Evolutionary conservation across 92 coral and sea anemone genomes (phyloP), one percentile per base, ranked within the genome.

Genomic region (Virgularia gustaviana): DNA sequence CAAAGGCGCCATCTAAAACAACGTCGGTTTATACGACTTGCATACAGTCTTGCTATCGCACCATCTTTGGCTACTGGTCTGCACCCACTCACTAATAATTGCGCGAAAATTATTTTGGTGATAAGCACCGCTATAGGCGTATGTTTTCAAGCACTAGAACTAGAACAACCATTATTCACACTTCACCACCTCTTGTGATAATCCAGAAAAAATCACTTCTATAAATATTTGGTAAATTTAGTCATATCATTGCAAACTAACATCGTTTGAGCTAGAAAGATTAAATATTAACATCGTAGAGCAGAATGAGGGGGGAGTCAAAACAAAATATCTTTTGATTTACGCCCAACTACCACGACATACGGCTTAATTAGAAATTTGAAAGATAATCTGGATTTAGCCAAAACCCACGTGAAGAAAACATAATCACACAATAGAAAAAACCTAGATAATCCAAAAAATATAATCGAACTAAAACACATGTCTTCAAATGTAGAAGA

Each of bases 311-410:
- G 10, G 19, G 49, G n/a, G 16, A 41, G 37, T 41, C 56, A 41
- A 65, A 65, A 65, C 56, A 41, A 65, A 65, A 65, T 44, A 49
- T 65, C 72, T 19, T 20, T 43, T n/a, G 72, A 65, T 16, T 42
- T 65, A 25, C 72, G 23, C 70, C 70, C 70, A 36, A 39, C 72
- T 16, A 65, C 72, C 72, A 49, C 72, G 72, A 36, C 55, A 65
- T 56, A 65, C 25, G 51, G 55, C 72, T 49, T 65, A 41, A 65
- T 65, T 65, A 36, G 30, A 65, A 65, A 65, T 65, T 49, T 37
- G 19, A 22, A 65, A 23, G 55, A 42, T 65, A 65, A 65, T 65
- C 72, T 65, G 72, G 72, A 65, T 44, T 65, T 65, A 41, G 25
- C 3, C 51, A 37, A 19, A 0, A 41, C 49, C 56, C 72, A 65